Evolutionary conservation across 1,140 invertebrate genomes (phyloP), one percentile per base, ranked within the genome.

Genomic region (Bicyclus anynana): DNA sequence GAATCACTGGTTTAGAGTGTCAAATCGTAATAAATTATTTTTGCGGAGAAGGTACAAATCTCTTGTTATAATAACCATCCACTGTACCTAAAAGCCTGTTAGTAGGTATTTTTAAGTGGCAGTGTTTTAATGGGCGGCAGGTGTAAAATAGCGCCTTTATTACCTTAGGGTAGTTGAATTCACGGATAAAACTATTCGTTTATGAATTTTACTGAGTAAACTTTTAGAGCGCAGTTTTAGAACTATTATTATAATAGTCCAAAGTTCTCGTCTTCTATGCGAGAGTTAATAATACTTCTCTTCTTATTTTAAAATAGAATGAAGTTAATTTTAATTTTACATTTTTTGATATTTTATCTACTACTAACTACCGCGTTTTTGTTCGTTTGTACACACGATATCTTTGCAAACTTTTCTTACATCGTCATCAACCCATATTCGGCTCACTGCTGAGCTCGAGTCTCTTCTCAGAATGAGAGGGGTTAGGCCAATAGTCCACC

Each of bases 121-220:
- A 27, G 14, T 33, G 20, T 27, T 37, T 20, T 62, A 62, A 62
- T 62, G 54, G 35, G 27, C 44, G 21, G 47, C 54, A 62, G 50
- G 60, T 62, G 60, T 56, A 62, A 61, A 55, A 55, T 61, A 51
- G 50, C 29, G 20, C n/a, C 58, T 62, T 62, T 58, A 58, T 50
- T 53, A 50, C 50, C 14, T 21, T 2, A 18, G 13, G 21, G 35
- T 33, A 59, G 44, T 59, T 59, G 20, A 44, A 44, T 21, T 44
- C 40, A 20, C 16, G 16, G 12, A 44, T 17, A 44, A 20, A 44
- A 44, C 40, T 44, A 44, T 44, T 48, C 57, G 29, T 49, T 53
- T 53, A 58, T 58, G 55, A 51, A 58, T 58, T 58, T 51, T 13
- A 35, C 38, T 51, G 21, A 51, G 40, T 48, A 51, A 59, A 59